Evolutionary conservation across 2,113 vertebrate genomes (phyloP).

Genomic region (Cephalopholis sonnerati): DNA sequence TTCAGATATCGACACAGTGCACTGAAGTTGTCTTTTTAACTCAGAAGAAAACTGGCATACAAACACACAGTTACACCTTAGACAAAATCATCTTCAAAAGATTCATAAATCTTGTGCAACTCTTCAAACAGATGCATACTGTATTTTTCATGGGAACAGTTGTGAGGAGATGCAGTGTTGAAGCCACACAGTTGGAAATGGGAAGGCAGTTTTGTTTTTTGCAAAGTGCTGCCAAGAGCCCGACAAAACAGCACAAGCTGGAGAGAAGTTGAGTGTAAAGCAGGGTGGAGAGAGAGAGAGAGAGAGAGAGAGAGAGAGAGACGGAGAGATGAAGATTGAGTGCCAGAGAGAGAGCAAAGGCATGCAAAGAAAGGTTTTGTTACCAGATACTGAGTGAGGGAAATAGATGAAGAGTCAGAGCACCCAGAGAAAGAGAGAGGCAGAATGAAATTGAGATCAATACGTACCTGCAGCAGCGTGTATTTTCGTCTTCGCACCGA

Average conservation of each 20-base stretch:
- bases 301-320: background rate
- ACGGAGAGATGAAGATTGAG: slow-evolving; percentile 16
- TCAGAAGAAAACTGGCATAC: background rate
- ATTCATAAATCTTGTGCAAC: slow-evolving; percentile 10
- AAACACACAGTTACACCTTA: background rate
- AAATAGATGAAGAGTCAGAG: slow-evolving; percentile 46
- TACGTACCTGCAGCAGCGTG: slow-evolving; percentile 56
- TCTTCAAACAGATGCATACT: slow-evolving; percentile 40
- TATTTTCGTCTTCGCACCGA: slow-evolving; percentile 63
- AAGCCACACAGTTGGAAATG: slow-evolving; percentile 31
- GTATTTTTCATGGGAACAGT: slow-evolving; percentile 48
- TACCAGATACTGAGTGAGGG: slow-evolving; percentile 18
- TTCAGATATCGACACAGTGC: background rate
- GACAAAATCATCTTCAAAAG: slow-evolving; percentile 42
- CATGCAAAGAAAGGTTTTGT: slow-evolving; percentile 41
- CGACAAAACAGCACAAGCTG: slow-evolving; percentile 27
- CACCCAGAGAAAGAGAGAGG: slow-evolving; percentile 29
- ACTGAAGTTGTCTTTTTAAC: slow-evolving; percentile 10
- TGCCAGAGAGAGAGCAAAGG: slow-evolving; percentile 13
- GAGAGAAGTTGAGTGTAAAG: slow-evolving; percentile 29
- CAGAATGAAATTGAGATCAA: slow-evolving; percentile 61
- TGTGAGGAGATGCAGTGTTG: slow-evolving; percentile 14
- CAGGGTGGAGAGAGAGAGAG: slow-evolving; percentile 22
- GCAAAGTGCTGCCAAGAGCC: slow-evolving; percentile 32
- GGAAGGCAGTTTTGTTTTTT: slow-evolving; percentile 38